These are phyloP conservation scores for Tragulus kanchil DNA, from an alignment of 2,113 vertebrate genomes.

Conservation along the genomic window DNA sequence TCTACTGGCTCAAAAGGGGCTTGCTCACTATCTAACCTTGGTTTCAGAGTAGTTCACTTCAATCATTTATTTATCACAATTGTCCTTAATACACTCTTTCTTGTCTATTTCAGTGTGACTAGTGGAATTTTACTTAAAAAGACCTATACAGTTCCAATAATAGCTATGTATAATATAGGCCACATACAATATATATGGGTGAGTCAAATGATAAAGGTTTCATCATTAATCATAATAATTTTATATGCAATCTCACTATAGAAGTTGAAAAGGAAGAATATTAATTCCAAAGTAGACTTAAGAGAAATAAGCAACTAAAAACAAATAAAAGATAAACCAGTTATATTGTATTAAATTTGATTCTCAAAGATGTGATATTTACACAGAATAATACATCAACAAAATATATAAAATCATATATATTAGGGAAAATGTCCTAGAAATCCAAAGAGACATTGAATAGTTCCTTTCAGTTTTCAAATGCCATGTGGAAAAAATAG, in stretches of 20 bases:
- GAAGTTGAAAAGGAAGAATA: constrained; percentile 19
- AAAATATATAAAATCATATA: background rate
- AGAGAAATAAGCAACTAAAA: constrained; percentile 21
- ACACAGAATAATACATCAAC: background rate
- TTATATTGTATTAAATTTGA: background rate
- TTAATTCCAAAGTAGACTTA: background rate
- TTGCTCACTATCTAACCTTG: background rate
- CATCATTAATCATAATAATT: background rate
- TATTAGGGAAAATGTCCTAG: background rate
- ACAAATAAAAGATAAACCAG: background rate
- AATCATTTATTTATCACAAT: background rate
- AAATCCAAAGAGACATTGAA: constrained; percentile 5
- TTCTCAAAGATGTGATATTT: background rate
- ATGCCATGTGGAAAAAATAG: background rate
- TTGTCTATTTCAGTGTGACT: background rate
- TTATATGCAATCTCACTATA: background rate
- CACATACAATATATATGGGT: background rate
- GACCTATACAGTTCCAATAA: background rate
- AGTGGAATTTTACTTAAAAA: constrained; percentile 2
- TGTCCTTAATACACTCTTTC: background rate
- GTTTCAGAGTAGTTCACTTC: background rate
- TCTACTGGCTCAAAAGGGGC: background rate
- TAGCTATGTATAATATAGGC: background rate
- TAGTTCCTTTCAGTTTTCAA: background rate
- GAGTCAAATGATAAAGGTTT: background rate